phyloP scores from a whole-genome alignment of 2,113 vertebrate species.

The Penelope pileata region DNA sequence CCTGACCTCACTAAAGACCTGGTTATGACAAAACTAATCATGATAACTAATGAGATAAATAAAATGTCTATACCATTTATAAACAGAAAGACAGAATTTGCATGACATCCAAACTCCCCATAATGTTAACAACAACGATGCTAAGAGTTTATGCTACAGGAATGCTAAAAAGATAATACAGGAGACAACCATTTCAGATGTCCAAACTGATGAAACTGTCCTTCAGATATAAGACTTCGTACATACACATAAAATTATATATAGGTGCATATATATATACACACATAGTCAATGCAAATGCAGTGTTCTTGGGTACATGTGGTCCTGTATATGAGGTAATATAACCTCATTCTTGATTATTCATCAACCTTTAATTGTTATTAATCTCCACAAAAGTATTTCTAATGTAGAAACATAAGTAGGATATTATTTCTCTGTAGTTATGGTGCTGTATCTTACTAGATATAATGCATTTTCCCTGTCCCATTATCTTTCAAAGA shows the following conservation, averaged over 20 bases:
- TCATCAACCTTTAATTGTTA: neutral
- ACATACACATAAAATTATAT: neutral
- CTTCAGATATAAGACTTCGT: neutral
- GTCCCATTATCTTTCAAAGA: neutral
- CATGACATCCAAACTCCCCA: neutral
- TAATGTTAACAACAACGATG: neutral
- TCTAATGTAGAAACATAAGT: neutral
- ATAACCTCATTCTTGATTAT: neutral
- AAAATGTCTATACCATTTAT: neutral
- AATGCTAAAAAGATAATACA: neutral
- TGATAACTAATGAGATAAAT: neutral
- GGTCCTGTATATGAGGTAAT: neutral
- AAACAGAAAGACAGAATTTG: neutral
- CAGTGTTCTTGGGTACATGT: neutral
- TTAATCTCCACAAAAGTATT: neutral
- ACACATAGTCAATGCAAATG: neutral
- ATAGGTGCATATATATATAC: neutral
- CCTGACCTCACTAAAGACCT: neutral
- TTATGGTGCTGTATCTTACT: neutral
- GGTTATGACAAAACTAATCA: neutral
- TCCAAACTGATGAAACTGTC: neutral
- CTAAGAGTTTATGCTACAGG: neutral
- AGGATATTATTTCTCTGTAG: neutral
- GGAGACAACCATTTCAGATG: neutral
- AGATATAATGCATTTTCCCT: neutral